Base-by-base conservation (phyloP, 2,113 vertebrate genomes). In the Rostratula benghalensis region DNA sequence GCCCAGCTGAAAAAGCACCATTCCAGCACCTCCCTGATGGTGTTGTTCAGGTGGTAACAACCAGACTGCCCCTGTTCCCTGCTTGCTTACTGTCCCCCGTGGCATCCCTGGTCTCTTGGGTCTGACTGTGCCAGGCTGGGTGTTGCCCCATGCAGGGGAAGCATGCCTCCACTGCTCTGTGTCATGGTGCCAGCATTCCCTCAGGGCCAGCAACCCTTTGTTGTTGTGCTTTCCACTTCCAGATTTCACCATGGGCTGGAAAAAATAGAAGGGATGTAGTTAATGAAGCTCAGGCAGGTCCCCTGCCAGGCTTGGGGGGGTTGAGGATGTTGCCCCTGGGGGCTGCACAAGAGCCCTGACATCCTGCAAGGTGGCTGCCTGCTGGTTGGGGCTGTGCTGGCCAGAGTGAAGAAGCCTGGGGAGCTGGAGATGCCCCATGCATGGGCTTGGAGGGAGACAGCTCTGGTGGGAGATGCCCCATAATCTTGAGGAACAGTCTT, bases 111-210 rank as follows among this genome's bases (percentile, higher is more conserved):
- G 6, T 76, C 33, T 30, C 37, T 63, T 0, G 0, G 10, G 7
- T 51, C 33, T 77, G 61, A 51, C 56, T 0, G 0, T 83, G 68
- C 48, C 0, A 0, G 61, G 43, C 57, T 43, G 60, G 0, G 56
- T 39, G 51, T 33, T 70, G 64, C 75, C 51, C 75, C 5, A 13
- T 0, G 1, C 1, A 0, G 60, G 31, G 61, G 33, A 10, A 67
- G 3, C 0, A 0, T 77, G 80, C 48, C 41, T 43, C 30, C 41
- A 31, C 18, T 70, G n/a, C 74, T 0, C 0, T 21, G 3, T 53
- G 73, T 75, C 75, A 13, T 10, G 0, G 60, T 45, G 83, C 59
- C 59, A 31, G 51, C 0, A 0, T 8, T 79, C 45, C 74, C 75
- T 46, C 1, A 0, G 31, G 84, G 78, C 48, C 35, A 8, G 17